These are phyloP conservation scores for Chironomus tentans DNA, from an alignment of 2,888 invertebrate species.

Conservation along the genomic window DNA sequence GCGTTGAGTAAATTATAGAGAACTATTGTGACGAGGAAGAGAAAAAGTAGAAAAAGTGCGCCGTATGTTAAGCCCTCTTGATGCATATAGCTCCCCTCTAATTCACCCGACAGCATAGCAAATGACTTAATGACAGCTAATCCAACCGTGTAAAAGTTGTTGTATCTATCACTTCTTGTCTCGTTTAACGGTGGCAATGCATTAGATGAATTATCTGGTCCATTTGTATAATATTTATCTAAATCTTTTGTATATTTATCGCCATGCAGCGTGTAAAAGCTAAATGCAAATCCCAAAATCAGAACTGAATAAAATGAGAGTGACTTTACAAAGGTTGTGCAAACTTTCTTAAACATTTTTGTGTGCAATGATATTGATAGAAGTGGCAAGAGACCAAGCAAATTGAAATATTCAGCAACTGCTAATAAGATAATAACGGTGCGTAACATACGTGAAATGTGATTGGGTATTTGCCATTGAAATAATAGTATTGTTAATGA, in stretches of 20 bases:
- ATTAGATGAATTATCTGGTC: slow-evolving; percentile 28
- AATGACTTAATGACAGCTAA: slow-evolving; percentile 71
- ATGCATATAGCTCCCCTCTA: slow-evolving; percentile 55
- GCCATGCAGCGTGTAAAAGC: slow-evolving; percentile 69
- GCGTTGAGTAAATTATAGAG: slow-evolving; percentile 75
- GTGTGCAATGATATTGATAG: slow-evolving; percentile 65
- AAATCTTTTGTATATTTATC: slow-evolving; percentile 37
- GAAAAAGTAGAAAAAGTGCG: slow-evolving; percentile 66
- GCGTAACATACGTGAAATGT: slow-evolving; percentile 46
- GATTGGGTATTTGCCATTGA: slow-evolving; percentile 44
- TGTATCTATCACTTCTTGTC: slow-evolving; percentile 45
- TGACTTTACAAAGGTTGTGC: slow-evolving; percentile 70
- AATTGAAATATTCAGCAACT: slow-evolving; percentile 64
- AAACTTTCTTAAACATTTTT: slow-evolving; percentile 73
- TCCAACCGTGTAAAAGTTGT: slow-evolving; percentile 60
- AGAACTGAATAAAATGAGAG: slow-evolving; percentile 70
- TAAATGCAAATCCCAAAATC: slow-evolving; percentile 70
- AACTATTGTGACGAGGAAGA: slow-evolving; percentile 74
- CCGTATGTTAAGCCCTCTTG: slow-evolving; percentile 47
- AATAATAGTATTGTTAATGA: slow-evolving; percentile 51
- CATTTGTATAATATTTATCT: slow-evolving; percentile 37
- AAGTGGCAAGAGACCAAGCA: slow-evolving; percentile 68
- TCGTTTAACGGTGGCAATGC: slow-evolving; percentile 43
- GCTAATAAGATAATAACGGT: slow-evolving; percentile 64
- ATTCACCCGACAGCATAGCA: slow-evolving; percentile 63